Base-by-base conservation (phyloP, 2,797 vertebrate species). In the Erpetoichthys calabaricus region DNA sequence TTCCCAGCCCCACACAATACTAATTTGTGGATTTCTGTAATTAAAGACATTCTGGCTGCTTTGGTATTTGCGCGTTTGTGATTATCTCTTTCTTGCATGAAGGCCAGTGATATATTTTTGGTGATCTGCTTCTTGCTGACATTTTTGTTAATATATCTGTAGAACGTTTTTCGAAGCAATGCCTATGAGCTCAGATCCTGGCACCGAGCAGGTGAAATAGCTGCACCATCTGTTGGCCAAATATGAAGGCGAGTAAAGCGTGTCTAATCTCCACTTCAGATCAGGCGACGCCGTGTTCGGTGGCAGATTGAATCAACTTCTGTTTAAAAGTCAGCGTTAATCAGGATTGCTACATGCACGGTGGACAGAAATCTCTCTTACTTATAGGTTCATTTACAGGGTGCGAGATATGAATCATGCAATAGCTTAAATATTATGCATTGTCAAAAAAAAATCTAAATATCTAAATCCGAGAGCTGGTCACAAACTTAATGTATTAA, bases 201-300 rank as follows among this genome's bases (percentile, higher is more conserved):
- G 62, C 65, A 65, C 60, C 60, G 66, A 64, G 59, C 57, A 75
- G 67, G 72, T 63, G 70, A 63, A 64, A 60, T 57, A 71, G 57
- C 51, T 66, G 62, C 56, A 67, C 67, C 70, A 76, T 75, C 76
- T 76, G 65, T 67, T 80, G 73, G 66, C 68, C 68, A 73, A 76
- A 75, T 67, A 60, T 74, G 79, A 75, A 63, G 64, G 65, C 73
- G 75, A 72, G 56, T 59, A 70, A 84, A 73, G 75, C 67, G 73
- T 45, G 65, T 72, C 67, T 83, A 85, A 85, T 82, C 76, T 76
- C 66, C 47, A 74, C 53, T 63, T 65, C 60, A 79, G 71, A 68
- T 61, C 53, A 25, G 25, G 65, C 46, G 64, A 64, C 57, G 66
- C 55, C 53, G 10, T 53, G 63, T 68, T 69, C 65, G 72, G 53